Evolutionary conservation across 2,888 invertebrate genomes (phyloP).

Genomic region (Hybos culiciformis): DNA sequence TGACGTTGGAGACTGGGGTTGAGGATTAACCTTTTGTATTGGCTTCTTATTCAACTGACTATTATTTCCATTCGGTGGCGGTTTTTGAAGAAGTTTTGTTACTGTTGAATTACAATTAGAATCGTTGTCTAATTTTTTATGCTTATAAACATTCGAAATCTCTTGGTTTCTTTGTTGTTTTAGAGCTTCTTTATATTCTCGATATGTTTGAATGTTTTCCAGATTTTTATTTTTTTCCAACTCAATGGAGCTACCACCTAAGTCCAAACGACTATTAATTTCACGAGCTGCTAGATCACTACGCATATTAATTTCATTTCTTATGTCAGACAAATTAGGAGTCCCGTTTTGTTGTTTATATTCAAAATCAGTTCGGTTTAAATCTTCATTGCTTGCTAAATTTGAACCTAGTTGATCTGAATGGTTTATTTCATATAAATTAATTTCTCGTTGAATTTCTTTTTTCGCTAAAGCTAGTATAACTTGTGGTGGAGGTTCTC

Average conservation of each 20-base stretch:
- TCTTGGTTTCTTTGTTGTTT: constrained; percentile 74
- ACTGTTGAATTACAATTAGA: not conserved
- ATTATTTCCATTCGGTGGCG: not conserved
- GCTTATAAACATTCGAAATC: constrained; percentile 49
- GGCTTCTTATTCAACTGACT: constrained; percentile 42
- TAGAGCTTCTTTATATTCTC: constrained; percentile 82
- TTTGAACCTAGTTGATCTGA: too few species aligned
- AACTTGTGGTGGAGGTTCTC: not conserved
- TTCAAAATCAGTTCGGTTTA: not conserved
- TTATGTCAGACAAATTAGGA: constrained; percentile 29
- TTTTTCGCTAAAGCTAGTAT: too few species aligned
- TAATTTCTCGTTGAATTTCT: too few species aligned
- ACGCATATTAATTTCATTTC: constrained; percentile 22
- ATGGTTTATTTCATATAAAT: too few species aligned
- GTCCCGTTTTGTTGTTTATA: constrained; percentile 20
- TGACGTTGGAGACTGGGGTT: constrained; percentile 2
- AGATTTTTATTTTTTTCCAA: constrained; percentile 26
- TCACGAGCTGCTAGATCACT: too few species aligned
- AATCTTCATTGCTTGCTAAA: not conserved
- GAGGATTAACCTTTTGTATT: constrained; percentile 63
- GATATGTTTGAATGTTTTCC: constrained; percentile 34
- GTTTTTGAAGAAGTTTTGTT: not conserved
- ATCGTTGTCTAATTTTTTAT: constrained; percentile 20
- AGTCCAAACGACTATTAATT: too few species aligned
- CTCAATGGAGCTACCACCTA: too few species aligned